phyloP scores from a whole-genome alignment of 2,888 invertebrate genomes.

The Dusona sp. region DNA sequence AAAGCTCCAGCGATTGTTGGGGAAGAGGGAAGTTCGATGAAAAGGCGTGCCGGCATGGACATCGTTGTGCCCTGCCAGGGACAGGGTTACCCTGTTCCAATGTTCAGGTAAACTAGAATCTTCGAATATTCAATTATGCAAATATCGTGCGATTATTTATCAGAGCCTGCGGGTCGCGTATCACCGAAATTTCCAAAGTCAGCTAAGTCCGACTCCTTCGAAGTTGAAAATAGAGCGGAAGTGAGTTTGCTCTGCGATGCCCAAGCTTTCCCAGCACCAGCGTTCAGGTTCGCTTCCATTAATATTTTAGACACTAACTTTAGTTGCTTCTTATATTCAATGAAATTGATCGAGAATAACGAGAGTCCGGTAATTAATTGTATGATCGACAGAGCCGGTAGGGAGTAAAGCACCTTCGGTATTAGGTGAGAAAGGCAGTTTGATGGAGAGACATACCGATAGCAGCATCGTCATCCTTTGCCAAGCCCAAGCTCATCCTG shows the following conservation, averaged over 20 bases:
- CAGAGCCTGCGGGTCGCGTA: slow-evolving; percentile 83
- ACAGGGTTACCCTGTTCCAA: slow-evolving; percentile 89
- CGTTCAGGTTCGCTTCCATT: slow-evolving; percentile 78
- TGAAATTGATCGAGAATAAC: slow-evolving; percentile 2
- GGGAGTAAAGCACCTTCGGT: slow-evolving; percentile 83
- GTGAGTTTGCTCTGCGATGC: slow-evolving; percentile 81
- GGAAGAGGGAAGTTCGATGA: slow-evolving; percentile 85
- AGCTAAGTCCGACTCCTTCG: slow-evolving; percentile 85
- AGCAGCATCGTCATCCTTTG: slow-evolving; percentile 88
- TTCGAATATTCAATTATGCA: slow-evolving; percentile 26
- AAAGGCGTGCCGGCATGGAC: slow-evolving; percentile 83
- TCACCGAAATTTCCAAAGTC: slow-evolving; percentile 83
- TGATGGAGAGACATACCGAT: slow-evolving; percentile 77
- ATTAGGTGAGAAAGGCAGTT: slow-evolving; percentile 83
- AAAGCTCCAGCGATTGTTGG: slow-evolving; percentile 86
- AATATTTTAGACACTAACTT: slow-evolving; percentile 23
- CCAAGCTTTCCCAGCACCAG: slow-evolving; percentile 81
- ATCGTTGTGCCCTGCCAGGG: slow-evolving; percentile 87
- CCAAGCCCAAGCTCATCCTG: slow-evolving; percentile 90
- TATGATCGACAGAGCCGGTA: slow-evolving; percentile 80
- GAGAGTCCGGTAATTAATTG: slow-evolving; percentile 42
- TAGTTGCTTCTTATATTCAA: neutral
- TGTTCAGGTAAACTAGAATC: slow-evolving; percentile 88
- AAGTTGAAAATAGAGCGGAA: slow-evolving; percentile 81
- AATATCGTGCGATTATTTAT: slow-evolving; percentile 11